A percentile compares a stretch with the other conserved stretches of the same genome.
Conservation (phyloP, 1,140 invertebrate genomes). For the Acarapis woodi region DNA sequence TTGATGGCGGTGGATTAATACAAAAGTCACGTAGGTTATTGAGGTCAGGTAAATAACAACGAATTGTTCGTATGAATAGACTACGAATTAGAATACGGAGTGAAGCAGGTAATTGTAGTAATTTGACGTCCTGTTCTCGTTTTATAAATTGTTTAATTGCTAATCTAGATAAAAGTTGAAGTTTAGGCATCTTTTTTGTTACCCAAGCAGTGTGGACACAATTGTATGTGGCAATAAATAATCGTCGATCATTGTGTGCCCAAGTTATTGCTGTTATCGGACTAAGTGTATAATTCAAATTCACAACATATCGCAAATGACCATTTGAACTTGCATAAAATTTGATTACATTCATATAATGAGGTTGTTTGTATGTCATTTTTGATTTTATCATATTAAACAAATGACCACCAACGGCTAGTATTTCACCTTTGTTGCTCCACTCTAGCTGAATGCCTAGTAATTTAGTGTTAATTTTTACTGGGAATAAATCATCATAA, state of each 20-base stretch:
- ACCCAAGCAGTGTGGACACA: slow-evolving; percentile 64
- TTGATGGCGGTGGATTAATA: slow-evolving; percentile 50
- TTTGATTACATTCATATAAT: slow-evolving; percentile 1
- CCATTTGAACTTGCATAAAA: slow-evolving; percentile 4
- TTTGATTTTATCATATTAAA: neutral
- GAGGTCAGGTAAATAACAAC: slow-evolving; percentile 77
- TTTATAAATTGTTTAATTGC: slow-evolving; percentile 27
- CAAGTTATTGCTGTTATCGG: slow-evolving; percentile 74
- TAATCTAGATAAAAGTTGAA: slow-evolving; percentile 57
- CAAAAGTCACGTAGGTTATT: slow-evolving; percentile 67
- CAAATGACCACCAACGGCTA: slow-evolving; percentile 51
- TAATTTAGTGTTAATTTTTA: slow-evolving; percentile 47
- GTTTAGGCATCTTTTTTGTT: slow-evolving; percentile 35
- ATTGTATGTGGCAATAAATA: slow-evolving; percentile 68
- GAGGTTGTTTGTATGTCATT: neutral
- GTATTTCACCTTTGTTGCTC: slow-evolving; percentile 68
- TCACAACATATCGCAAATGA: neutral
- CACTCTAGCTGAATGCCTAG: slow-evolving; percentile 56
- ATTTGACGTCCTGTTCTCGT: slow-evolving; percentile 24
- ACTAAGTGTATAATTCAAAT: slow-evolving; percentile 23
- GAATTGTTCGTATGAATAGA: slow-evolving; percentile 78
- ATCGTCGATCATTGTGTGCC: slow-evolving; percentile 79
- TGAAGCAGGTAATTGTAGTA: slow-evolving; percentile 50
- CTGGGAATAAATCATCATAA: slow-evolving; percentile 68
- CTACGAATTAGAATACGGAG: slow-evolving; percentile 51